phyloP scores from a whole-genome alignment of 2,113 vertebrate genomes.

The Nymphicus hollandicus region DNA sequence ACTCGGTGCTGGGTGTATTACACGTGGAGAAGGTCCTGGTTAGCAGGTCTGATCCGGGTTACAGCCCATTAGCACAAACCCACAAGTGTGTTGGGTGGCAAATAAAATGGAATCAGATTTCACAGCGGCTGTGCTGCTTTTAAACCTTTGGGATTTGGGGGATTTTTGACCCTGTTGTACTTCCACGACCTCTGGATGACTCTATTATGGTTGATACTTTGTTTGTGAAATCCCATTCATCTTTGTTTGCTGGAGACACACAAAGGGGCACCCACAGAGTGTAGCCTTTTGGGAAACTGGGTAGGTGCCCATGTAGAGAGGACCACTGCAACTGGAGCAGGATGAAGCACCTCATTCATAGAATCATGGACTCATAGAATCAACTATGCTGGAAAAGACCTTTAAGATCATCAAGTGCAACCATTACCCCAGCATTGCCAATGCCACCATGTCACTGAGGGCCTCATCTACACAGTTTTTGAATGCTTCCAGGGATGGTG shows the following conservation, averaged over 20 bases:
- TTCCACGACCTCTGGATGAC: not conserved
- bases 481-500: not conserved
- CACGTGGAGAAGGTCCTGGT: not conserved
- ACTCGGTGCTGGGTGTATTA: not conserved
- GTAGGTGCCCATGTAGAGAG: not conserved
- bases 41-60: not conserved
- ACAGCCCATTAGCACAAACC: not conserved
- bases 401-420: not conserved
- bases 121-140: not conserved
- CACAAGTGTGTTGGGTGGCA: accelerated
- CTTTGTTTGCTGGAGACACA: not conserved
- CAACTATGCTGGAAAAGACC: not conserved
- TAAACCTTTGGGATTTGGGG: not conserved
- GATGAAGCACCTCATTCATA: not conserved
- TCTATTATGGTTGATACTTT: not conserved
- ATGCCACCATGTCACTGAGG: not conserved
- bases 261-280: not conserved
- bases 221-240: not conserved
- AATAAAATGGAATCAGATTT: not conserved
- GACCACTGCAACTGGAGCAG: not conserved
- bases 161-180: accelerated
- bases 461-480: not conserved
- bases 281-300: not conserved
- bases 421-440: not conserved
- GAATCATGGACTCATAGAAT: not conserved